Percentiles rank a stretch among this genome's conserved stretches.
Evolutionary conservation across 2,113 vertebrate species (phyloP).

Genomic region (Apodemus speciosus): DNA sequence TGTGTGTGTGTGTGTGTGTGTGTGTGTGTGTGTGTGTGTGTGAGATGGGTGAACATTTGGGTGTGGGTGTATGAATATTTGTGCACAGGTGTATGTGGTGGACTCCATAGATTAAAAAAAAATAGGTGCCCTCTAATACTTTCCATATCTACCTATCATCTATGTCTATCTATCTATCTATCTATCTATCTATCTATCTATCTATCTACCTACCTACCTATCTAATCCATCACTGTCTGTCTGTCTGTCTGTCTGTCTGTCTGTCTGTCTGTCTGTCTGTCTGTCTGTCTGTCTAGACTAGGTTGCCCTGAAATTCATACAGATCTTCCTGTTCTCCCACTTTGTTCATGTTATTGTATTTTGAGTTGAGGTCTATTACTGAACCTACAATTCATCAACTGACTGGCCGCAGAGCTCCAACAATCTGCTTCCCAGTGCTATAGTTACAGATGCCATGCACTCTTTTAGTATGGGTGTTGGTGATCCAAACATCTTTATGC

Average conservation of each 20-base stretch:
- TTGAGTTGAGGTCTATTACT: too few relatives aligned
- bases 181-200: not conserved
- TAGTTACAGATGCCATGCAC: not conserved
- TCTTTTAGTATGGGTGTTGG: not conserved
- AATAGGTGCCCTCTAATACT: not conserved
- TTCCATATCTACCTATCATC: not conserved
- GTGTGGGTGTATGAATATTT: not conserved
- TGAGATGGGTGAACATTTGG: not conserved
- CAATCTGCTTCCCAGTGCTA: too few relatives aligned
- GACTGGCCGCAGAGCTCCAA: too few relatives aligned
- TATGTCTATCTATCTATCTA: not conserved
- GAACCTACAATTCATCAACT: not conserved
- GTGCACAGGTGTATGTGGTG: too few relatives aligned
- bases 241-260: too few relatives aligned
- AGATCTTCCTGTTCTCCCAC: too few relatives aligned
- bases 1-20: not conserved
- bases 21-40: not conserved
- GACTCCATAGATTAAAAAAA: not conserved
- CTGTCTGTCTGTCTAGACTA: not conserved
- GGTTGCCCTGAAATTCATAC: not conserved
- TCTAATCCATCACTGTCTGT: not conserved
- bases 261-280: too few relatives aligned
- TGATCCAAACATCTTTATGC: too few relatives aligned
- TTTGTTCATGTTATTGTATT: too few relatives aligned
- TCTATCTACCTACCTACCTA: not conserved